Evolutionary conservation across 2,113 vertebrate genomes (phyloP), one percentile per base, ranked within the genome.

Genomic region (Hemibagrus wyckioides): DNA sequence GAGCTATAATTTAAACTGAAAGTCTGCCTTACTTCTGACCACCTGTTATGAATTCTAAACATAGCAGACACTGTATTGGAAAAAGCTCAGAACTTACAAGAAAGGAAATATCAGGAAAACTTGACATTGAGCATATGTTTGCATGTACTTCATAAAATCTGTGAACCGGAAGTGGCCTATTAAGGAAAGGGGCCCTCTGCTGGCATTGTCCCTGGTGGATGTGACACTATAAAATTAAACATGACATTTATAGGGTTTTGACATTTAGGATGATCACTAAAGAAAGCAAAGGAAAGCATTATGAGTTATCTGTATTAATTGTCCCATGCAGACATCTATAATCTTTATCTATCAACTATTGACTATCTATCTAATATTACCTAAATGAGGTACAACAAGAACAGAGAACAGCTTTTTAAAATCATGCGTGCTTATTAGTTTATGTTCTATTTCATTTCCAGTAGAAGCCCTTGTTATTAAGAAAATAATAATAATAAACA

Each of bases 301-400:
- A 48, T 65, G 6, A 52, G 41, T 87, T 87, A 89, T 92, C 84
- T 88, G 81, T 93, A 87, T 86, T 87, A 87, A 93, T 91, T 89
- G 89, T 89, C 54, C n/a, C 15, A 52, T 86, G 67, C 65, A 80
- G 71, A 86, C 86, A 90, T 93, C 88, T 91, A 90, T 92, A 63
- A 14, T n/a, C 61, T 63, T 30, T 63, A 30, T 30, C 10, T 69
- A 69, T 30, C 65, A 17, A 33, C 30, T 36, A 65, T 65, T 14
- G 4, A 41, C 19, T 73, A 44, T 28, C 23, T 6, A 19, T 19
- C 6, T 30, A 41, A 36, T 73, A 75, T 48, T 48, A 75, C 15
- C n/a, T 67, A 11, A n/a, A 39, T 73, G 21, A 6, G 15, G 19
- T 36, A 33, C 10, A 63, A n/a, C 3, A 11, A n/a, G 28, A n/a